phyloP scores from a whole-genome alignment of 2,113 vertebrate species.

The Hassar affinis region DNA sequence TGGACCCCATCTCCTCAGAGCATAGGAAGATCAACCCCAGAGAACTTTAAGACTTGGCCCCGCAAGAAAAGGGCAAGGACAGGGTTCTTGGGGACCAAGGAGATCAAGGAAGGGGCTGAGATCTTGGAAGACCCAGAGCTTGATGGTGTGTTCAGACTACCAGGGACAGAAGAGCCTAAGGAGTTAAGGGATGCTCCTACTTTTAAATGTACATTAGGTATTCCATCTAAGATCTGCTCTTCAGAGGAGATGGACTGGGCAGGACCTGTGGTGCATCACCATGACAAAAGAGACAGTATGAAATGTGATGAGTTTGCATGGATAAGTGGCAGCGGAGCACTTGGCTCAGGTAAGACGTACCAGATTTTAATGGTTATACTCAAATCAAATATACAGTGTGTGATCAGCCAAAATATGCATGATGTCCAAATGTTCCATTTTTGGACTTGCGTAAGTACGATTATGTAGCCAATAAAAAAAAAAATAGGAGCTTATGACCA shows the following conservation, averaged over 20 bases:
- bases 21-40: conserved; percentile 79
- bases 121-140: conserved; percentile 80
- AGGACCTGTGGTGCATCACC: conserved; percentile 50
- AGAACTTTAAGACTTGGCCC: conserved; percentile 88
- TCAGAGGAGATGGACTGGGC: conserved; percentile 56
- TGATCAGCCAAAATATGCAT: background rate
- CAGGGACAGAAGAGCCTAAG: conserved; percentile 74
- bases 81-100: conserved; percentile 48
- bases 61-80: conserved; percentile 80
- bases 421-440: background rate
- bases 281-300: conserved; percentile 37
- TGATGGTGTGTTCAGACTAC: conserved; percentile 81
- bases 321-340: conserved; percentile 45
- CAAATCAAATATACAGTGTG: background rate
- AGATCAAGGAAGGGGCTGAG: conserved; percentile 55
- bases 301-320: conserved; percentile 50
- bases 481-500: too few species aligned
- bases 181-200: conserved; percentile 63
- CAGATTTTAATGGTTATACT: too few species aligned
- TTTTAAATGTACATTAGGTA: conserved; percentile 50
- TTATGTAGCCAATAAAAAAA: too few species aligned
- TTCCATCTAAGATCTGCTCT: conserved; percentile 51
- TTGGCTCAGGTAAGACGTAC: conserved; percentile 53
- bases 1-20: conserved; percentile 86
- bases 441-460: too few species aligned